A percentile compares a stretch with the other conserved stretches of the same genome.
Conservation (phyloP, 2,113 vertebrate species). For the Alaudala cheleensis region DNA sequence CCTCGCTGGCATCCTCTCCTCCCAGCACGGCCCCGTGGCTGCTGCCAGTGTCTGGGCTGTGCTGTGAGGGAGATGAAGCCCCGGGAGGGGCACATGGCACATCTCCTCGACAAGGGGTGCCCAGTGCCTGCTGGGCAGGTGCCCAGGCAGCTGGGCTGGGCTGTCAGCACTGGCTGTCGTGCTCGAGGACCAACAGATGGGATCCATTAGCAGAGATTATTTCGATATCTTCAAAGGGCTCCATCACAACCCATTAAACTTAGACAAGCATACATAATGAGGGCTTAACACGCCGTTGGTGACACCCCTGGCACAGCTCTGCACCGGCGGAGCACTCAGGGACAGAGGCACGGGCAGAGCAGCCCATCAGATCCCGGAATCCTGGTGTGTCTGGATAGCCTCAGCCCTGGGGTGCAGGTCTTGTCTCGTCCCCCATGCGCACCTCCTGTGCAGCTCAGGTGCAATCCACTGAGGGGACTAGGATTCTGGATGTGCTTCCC, state of each 20-base stretch:
- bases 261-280: constrained; percentile 40
- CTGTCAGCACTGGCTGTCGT: rapidly evolving
- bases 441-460: rapidly evolving
- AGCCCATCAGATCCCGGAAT: rapidly evolving
- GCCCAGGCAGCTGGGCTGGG: background rate
- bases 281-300: background rate
- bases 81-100: background rate
- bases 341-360: rapidly evolving
- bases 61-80: background rate
- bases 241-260: constrained; percentile 25
- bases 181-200: background rate
- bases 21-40: background rate
- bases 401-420: background rate
- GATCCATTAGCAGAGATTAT: constrained; percentile 50
- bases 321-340: rapidly evolving
- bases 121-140: background rate
- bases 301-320: background rate
- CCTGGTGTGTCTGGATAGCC: rapidly evolving
- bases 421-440: rapidly evolving
- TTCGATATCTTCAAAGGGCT: constrained; percentile 39
- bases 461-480: rapidly evolving
- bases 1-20: background rate
- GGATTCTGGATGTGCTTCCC: background rate
- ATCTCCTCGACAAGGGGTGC: background rate
- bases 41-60: background rate